Base-by-base conservation (phyloP, 2,113 vertebrate species). In the Meles meles region DNA sequence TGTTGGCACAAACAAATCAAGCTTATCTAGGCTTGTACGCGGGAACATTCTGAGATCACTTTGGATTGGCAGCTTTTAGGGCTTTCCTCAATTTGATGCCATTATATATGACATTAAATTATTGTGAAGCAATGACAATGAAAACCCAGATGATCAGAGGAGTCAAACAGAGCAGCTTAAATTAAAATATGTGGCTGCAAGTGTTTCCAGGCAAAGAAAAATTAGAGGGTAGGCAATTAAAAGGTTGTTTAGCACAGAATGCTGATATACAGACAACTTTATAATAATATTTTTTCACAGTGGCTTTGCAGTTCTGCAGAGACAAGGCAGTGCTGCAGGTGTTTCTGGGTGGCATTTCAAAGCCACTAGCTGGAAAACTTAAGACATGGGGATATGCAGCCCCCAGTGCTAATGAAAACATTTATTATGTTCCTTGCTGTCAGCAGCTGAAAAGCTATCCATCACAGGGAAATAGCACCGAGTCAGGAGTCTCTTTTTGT, bases 101-200 rank as follows among this genome's bases (percentile, higher is more conserved):
- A 98, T 99, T 99, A 98, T 98, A 98, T 99, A 98, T 98, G 98
- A 99, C 98, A 99, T 99, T 98, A 98, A 98, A 99, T 99, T 99
- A 99, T 98, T 98, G 98, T 98, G 97, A 98, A 98, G 98, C 98
- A 97, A 97, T 98, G 98, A 99, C 98, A 99, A 98, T 98, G 98
- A 98, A 98, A 99, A 98, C 98, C 98, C 98, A 98, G 99, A 98
- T 98, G 98, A 99, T 98, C 98, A 98, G 98, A 98, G 98, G 98
- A 99, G 98, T 99, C 98, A 99, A 99, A 99, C 98, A 99, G 98
- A 98, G 97, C 96, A 98, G 94, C 98, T 98, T 97, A 98, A 98
- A 98, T 99, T 98, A 99, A 98, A 98, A 98, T 98, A 98, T 98
- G 97, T 97, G 98, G 98, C 98, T 98, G 97, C 92, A 97, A 98